Percentiles rank a stretch among this genome's conserved stretches.
Conservation (phyloP, 2,888 invertebrate species). For the Drosophila lutescens region DNA sequence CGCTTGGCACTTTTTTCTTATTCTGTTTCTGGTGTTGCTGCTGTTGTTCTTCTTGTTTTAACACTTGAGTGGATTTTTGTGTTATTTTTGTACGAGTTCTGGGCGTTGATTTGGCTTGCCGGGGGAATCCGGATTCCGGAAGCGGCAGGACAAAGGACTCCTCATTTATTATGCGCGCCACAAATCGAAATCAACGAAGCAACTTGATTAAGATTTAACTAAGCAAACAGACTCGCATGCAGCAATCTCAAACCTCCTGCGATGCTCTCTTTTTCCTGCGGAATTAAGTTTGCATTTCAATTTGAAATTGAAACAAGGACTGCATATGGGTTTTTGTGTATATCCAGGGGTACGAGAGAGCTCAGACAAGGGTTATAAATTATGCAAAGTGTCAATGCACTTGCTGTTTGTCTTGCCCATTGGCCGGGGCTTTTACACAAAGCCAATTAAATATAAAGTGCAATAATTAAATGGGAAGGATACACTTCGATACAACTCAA, state of each 20-base stretch:
- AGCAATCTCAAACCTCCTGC: conserved; percentile 17
- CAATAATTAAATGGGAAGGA: conserved; percentile 24
- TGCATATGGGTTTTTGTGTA: neutral
- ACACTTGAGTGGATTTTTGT: conserved; percentile 80
- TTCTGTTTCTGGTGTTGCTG: conserved; percentile 26
- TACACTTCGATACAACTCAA: conserved; percentile 4
- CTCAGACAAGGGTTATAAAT: conserved; percentile 53
- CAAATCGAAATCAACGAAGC: conserved; percentile 77
- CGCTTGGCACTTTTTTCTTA: conserved; percentile 53
- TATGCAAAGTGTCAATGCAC: conserved; percentile 62
- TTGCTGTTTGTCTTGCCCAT: conserved; percentile 30
- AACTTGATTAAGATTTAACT: conserved; percentile 79
- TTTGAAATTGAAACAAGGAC: conserved; percentile 52
- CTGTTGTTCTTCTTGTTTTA: conserved; percentile 61
- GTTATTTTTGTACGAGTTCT: conserved; percentile 63
- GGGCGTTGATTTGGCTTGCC: conserved; percentile 56
- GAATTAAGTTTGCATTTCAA: conserved; percentile 43
- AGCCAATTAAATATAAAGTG: conserved; percentile 40
- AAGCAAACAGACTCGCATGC: conserved; percentile 52
- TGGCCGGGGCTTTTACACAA: conserved; percentile 15
- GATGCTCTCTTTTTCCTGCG: neutral
- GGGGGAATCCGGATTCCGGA: conserved; percentile 8
- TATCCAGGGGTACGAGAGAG: conserved; percentile 38
- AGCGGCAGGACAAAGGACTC: conserved; percentile 29
- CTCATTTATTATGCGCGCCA: conserved; percentile 75